phyloP scores from a whole-genome alignment of 2,888 invertebrate species.

The Pseudanteris insignis region DNA sequence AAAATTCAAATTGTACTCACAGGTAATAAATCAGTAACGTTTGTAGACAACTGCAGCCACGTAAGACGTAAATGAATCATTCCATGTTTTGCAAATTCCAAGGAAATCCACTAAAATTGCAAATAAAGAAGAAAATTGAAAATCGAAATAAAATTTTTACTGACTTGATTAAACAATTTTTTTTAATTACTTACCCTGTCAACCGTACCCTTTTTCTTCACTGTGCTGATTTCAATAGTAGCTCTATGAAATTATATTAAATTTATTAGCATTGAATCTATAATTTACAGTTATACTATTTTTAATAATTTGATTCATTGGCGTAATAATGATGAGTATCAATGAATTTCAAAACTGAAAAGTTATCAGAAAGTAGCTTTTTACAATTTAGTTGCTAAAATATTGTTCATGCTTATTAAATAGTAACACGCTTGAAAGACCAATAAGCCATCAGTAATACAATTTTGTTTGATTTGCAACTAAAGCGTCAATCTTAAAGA shows the following conservation, averaged over 20 bases:
- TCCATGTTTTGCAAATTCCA: slow-evolving; percentile 95
- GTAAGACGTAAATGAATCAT: slow-evolving; percentile 88
- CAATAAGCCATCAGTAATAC: slow-evolving; percentile 24
- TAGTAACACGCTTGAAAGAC: slow-evolving; percentile 14
- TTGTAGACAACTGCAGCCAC: slow-evolving; percentile 85
- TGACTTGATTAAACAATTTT: no score
- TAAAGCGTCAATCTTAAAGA: slow-evolving; percentile 11
- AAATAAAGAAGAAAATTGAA: slow-evolving; percentile 50
- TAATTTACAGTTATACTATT: no score
- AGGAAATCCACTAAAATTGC: slow-evolving; percentile 88
- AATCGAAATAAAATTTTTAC: no score
- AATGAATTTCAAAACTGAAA: slow-evolving; percentile 7
- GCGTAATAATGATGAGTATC: slow-evolving; percentile 22
- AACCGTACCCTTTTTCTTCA: slow-evolving; percentile 76
- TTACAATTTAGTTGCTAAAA: slow-evolving; percentile 12
- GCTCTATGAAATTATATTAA: slow-evolving; percentile 68
- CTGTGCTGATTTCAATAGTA: slow-evolving; percentile 76
- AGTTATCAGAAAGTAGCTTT: slow-evolving; percentile 22
- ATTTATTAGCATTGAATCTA: slow-evolving; percentile 4
- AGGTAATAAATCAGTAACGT: slow-evolving; percentile 76
- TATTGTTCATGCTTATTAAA: slow-evolving; percentile 27
- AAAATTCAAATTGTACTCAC: slow-evolving; percentile 66
- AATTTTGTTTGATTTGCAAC: slow-evolving; percentile 10
- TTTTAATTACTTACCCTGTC: slow-evolving; percentile 80
- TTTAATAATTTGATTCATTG: no score